These are phyloP conservation scores for Nothura maculosa DNA, from an alignment of 2,797 vertebrate species.

Conservation along the genomic window DNA sequence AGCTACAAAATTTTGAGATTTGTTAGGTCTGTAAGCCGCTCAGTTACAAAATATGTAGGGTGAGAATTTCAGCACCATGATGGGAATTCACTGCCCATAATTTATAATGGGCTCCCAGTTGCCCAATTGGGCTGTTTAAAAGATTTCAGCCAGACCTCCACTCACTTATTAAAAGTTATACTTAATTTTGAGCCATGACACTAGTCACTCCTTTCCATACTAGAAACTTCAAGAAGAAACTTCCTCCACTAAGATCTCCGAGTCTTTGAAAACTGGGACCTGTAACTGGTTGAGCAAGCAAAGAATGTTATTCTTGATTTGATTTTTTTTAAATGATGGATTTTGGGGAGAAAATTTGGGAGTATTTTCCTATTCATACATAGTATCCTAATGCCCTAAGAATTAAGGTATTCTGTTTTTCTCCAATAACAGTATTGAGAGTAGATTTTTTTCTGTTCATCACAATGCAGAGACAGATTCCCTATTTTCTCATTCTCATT, in stretches of 20 bases:
- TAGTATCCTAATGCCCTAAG: too few relatives aligned
- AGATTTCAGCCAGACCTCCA: neutral
- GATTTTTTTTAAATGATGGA: too few relatives aligned
- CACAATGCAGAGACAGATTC: too few relatives aligned
- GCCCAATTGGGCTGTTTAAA: neutral
- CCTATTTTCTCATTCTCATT: too few relatives aligned
- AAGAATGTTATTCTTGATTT: too few relatives aligned
- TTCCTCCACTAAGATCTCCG: too few relatives aligned
- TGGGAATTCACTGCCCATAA: neutral
- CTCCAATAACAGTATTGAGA: neutral
- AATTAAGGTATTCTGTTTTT: neutral
- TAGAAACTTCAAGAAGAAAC: too few relatives aligned
- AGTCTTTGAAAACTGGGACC: too few relatives aligned
- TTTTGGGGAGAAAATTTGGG: too few relatives aligned
- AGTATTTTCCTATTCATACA: too few relatives aligned
- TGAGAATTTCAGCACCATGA: neutral
- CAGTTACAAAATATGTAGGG: neutral
- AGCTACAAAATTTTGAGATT: slow-evolving; percentile 74
- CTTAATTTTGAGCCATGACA: neutral
- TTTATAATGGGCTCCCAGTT: neutral
- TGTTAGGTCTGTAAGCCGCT: neutral
- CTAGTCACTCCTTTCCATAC: neutral
- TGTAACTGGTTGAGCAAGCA: too few relatives aligned
- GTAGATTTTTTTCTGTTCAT: too few relatives aligned
- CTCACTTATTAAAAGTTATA: neutral